Evolutionary conservation across 2,888 invertebrate genomes (phyloP).

Genomic region (Sicus ferrugineus): DNA sequence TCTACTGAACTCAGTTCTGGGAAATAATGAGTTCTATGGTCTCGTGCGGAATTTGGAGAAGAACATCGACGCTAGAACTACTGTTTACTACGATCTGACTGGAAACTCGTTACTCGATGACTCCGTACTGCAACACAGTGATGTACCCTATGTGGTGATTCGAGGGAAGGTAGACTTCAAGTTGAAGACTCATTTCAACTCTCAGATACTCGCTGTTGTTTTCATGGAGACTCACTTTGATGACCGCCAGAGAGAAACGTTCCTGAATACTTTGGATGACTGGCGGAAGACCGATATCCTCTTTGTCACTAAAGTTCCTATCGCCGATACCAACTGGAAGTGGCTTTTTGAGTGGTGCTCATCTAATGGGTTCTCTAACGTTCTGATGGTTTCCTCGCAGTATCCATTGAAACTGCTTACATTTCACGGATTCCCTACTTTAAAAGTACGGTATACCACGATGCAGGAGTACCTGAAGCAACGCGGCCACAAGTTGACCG

Average conservation of each 20-base stretch:
- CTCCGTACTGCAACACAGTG: not conserved
- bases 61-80: slow-evolving; percentile 20
- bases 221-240: not conserved
- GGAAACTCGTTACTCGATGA: not conserved
- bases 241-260: slow-evolving; percentile 6
- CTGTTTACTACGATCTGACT: slow-evolving; percentile 19
- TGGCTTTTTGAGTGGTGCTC: slow-evolving; percentile 29
- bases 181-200: slow-evolving; percentile 24
- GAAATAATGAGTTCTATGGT: not conserved
- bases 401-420: not conserved
- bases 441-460: not conserved
- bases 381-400: slow-evolving; percentile 2
- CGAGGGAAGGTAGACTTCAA: not conserved
- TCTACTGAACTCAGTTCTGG: not conserved
- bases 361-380: slow-evolving; percentile 20
- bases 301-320: not conserved
- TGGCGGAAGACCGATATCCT: slow-evolving; percentile 26
- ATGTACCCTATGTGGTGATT: slow-evolving; percentile 24
- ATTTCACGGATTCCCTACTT: not conserved
- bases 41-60: slow-evolving; percentile 1
- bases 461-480: not conserved
- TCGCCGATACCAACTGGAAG: not conserved
- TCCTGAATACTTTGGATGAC: not conserved
- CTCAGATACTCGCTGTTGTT: slow-evolving; percentile 17
- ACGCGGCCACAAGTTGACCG: not conserved